Evolutionary conservation across 1,140 invertebrate species (phyloP), one percentile per base, ranked within the genome.

Genomic region (Penaeus vannamei): DNA sequence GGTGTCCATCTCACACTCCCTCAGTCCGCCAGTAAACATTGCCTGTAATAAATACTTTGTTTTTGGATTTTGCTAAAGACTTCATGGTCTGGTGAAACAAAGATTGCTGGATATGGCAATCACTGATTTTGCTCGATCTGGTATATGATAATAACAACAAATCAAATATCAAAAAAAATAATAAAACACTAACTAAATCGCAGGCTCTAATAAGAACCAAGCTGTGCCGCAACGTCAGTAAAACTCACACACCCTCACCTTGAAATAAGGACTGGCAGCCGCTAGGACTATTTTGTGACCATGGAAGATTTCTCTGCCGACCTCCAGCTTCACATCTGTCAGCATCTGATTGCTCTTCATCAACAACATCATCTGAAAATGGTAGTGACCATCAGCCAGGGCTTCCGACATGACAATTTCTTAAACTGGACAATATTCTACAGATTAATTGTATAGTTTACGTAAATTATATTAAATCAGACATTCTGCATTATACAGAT

Each of bases 191-290:
- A 42, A 4, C 36, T 42, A 42, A 42, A 42, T 7, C 36, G 8
- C 36, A 42, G 36, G 4, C 36, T n/a, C n/a, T 72, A 29, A 1
- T 26, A 4, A 19, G 32, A n/a, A 26, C 17, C 10, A 22, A 19
- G 5, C n/a, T 29, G 23, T 29, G 5, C 2, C 69, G 7, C 5
- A 17, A 72, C 26, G 10, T 19, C 36, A 42, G 36, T 4, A 42
- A 42, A 42, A 42, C 36, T 36, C 36, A 5, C 36, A 36, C 36
- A 36, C 36, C 36, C 91, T 93, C 93, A 96, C 96, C 94, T 98
- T 97, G 92, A 99, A 99, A 93, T 98, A 99, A 4, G 98, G 98
- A 94, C 98, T 98, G 86, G 96, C 97, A 1, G 98, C 97, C 8
- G 98, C 97, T 69, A 99, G 94, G 46, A 99, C 96, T 23, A 98